Evolutionary conservation across 2,888 invertebrate species (phyloP).

Genomic region (Blastobasis lacticolella): DNA sequence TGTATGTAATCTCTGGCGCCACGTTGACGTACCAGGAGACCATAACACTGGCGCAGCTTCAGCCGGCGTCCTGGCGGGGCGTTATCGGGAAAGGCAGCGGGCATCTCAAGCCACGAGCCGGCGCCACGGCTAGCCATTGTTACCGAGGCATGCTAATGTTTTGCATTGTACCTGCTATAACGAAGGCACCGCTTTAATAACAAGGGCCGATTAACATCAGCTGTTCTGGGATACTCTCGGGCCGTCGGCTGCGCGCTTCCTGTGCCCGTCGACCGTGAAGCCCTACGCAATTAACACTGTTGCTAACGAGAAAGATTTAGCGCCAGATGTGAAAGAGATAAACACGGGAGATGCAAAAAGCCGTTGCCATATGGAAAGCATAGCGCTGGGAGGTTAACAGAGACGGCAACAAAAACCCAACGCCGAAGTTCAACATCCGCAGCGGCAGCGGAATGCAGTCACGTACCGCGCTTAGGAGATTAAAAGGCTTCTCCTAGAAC

Average conservation of each 20-base stretch:
- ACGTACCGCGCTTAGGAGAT: neutral
- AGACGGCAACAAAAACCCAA: neutral
- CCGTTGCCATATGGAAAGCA: too few relatives aligned
- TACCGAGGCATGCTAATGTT: slow-evolving; percentile 15
- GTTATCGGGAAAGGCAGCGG: slow-evolving; percentile 37
- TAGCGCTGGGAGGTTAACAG: too few relatives aligned
- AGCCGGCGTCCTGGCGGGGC: slow-evolving; percentile 14
- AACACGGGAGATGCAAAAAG: too few relatives aligned
- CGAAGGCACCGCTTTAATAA: neutral
- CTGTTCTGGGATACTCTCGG: too few relatives aligned
- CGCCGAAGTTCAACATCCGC: slow-evolving; percentile 1
- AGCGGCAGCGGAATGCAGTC: neutral
- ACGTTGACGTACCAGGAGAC: slow-evolving; percentile 5
- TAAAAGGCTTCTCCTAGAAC: slow-evolving; percentile 8
- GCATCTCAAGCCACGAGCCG: slow-evolving; percentile 34
- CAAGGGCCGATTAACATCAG: too few relatives aligned
- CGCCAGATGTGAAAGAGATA: too few relatives aligned
- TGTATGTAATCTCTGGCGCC: neutral
- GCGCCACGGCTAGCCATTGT: slow-evolving; percentile 26
- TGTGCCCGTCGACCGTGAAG: too few relatives aligned
- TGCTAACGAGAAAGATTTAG: too few relatives aligned
- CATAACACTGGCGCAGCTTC: slow-evolving; percentile 7
- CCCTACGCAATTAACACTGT: too few relatives aligned
- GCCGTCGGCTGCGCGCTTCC: too few relatives aligned
- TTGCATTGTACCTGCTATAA: slow-evolving; percentile 5